phyloP scores from a whole-genome alignment of 2,888 invertebrate species.

The Nymphalis urticae region DNA sequence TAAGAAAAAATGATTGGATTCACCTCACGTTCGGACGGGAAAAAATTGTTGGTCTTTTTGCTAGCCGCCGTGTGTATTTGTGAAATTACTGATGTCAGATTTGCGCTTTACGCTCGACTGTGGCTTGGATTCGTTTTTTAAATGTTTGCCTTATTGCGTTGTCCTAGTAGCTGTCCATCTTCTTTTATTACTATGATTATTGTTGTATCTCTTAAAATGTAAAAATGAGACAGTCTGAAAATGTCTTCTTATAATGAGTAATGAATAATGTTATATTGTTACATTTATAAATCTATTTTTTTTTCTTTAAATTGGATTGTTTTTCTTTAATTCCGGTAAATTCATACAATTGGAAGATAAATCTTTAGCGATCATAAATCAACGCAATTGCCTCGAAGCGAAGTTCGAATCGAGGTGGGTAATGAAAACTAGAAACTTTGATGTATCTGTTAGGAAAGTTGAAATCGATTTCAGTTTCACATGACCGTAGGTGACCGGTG shows the following conservation, averaged over 20 bases:
- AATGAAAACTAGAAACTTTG: constrained; percentile 46
- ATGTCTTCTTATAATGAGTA: too few relatives aligned
- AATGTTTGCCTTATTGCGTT: background rate
- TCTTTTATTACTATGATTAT: too few relatives aligned
- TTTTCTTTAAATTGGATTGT: background rate
- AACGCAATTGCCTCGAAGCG: constrained; percentile 28
- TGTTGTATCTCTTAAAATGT: too few relatives aligned
- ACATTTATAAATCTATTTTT: background rate
- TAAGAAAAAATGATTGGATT: constrained; percentile 74
- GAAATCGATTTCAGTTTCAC: constrained; percentile 35
- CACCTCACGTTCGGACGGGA: constrained; percentile 65
- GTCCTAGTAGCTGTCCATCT: background rate
- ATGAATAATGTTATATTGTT: too few relatives aligned
- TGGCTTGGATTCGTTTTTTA: constrained; percentile 8
- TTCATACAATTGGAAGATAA: constrained; percentile 18
- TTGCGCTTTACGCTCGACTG: constrained; percentile 33
- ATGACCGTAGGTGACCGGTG: constrained; percentile 39
- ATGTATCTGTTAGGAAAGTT: constrained; percentile 40
- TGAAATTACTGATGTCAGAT: constrained; percentile 39
- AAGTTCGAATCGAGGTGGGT: constrained; percentile 34
- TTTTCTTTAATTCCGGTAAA: background rate
- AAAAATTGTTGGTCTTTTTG: constrained; percentile 62
- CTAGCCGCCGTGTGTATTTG: constrained; percentile 50
- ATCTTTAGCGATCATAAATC: constrained; percentile 20
- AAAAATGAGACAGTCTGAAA: too few relatives aligned